Conservation (phyloP, 2,888 invertebrate species). For the Catotricha subobsoleta region DNA sequence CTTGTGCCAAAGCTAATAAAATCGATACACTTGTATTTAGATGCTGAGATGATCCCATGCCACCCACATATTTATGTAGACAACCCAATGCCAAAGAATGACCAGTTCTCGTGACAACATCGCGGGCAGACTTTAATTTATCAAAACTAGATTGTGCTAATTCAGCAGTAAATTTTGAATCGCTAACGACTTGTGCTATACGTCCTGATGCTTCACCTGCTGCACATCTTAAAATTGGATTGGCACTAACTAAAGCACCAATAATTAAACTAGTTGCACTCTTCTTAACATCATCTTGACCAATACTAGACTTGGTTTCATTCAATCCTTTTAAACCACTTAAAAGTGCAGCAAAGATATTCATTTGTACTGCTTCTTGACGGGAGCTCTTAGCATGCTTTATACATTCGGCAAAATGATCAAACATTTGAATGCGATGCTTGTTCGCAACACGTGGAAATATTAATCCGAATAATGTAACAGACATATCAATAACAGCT, state of each 20-base stretch:
- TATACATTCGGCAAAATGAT: slow-evolving; percentile 91
- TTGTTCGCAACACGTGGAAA: slow-evolving; percentile 91
- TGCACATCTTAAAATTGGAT: slow-evolving; percentile 72
- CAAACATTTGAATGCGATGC: slow-evolving; percentile 91
- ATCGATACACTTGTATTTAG: slow-evolving; percentile 88
- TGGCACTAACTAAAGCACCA: slow-evolving; percentile 55
- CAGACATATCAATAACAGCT: slow-evolving; percentile 89
- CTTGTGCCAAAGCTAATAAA: slow-evolving; percentile 83
- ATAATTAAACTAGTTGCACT: slow-evolving; percentile 65
- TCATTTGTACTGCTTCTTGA: slow-evolving; percentile 91
- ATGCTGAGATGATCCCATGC: slow-evolving; percentile 90
- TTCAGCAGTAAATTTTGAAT: slow-evolving; percentile 74
- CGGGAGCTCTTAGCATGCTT: slow-evolving; percentile 80
- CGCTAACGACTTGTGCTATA: slow-evolving; percentile 75
- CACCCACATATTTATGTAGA: slow-evolving; percentile 86
- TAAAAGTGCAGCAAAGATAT: slow-evolving; percentile 84
- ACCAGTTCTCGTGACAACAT: slow-evolving; percentile 70
- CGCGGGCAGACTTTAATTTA: slow-evolving; percentile 65
- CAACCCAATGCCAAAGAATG: slow-evolving; percentile 90
- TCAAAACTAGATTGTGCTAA: slow-evolving; percentile 81
- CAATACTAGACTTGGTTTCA: slow-evolving; percentile 68
- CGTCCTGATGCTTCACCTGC: slow-evolving; percentile 91
- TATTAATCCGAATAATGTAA: slow-evolving; percentile 79
- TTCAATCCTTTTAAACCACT: slow-evolving; percentile 75
- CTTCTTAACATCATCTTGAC: slow-evolving; percentile 79